Evolutionary conservation across 2,113 vertebrate species (phyloP).

Genomic region (Dasypus novemcinctus): DNA sequence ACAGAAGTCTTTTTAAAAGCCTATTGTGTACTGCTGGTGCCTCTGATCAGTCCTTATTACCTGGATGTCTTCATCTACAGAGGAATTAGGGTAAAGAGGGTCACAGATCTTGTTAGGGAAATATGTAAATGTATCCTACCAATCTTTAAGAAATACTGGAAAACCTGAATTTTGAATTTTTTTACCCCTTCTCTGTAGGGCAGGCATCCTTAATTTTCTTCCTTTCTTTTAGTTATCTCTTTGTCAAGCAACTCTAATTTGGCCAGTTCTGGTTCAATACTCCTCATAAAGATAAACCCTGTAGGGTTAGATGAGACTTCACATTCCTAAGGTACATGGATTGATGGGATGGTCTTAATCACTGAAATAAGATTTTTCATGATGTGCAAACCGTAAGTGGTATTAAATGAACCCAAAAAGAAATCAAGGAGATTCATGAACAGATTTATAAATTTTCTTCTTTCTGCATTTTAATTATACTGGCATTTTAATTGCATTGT

Average conservation of each 20-base stretch:
- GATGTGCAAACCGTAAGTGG: slow-evolving; percentile 71
- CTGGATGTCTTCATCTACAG: slow-evolving; percentile 27
- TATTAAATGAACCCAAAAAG: slow-evolving; percentile 72
- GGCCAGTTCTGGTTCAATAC: not conserved
- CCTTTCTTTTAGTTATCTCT: not conserved
- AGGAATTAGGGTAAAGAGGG: not conserved
- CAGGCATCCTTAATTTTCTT: not conserved
- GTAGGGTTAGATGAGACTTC: not conserved
- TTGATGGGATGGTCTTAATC: not conserved
- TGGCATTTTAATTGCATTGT: slow-evolving; percentile 85
- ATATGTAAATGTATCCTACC: not conserved
- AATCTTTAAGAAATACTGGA: not conserved
- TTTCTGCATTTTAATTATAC: slow-evolving; percentile 82
- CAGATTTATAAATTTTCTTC: slow-evolving; percentile 82
- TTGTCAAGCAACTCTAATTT: slow-evolving; percentile 34
- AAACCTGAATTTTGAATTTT: not conserved
- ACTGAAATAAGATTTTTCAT: slow-evolving; percentile 57
- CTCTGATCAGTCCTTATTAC: not conserved
- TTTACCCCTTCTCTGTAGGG: not conserved
- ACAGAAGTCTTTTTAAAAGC: too few relatives aligned
- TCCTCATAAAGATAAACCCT: not conserved
- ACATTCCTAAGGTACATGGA: slow-evolving; percentile 9
- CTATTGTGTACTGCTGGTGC: not conserved
- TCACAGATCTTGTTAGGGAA: not conserved
- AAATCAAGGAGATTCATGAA: slow-evolving; percentile 75